phyloP scores from a whole-genome alignment of 35 echinoderm and acorn worm species.

The Lytechinus variegatus region DNA sequence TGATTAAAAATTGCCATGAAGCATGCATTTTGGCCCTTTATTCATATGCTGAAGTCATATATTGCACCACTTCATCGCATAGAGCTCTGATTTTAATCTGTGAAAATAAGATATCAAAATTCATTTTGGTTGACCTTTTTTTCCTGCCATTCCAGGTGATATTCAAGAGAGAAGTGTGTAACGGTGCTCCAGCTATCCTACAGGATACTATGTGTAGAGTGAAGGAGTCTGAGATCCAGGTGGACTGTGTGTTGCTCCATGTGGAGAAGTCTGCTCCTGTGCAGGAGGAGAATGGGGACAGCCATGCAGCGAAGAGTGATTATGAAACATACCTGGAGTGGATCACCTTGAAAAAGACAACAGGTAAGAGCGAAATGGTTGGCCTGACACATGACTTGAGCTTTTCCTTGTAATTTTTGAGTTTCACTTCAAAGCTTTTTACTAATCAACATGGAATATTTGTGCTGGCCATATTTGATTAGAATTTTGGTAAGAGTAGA shows the following conservation, averaged over 20 bases:
- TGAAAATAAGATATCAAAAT: no score
- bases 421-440: no score
- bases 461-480: no score
- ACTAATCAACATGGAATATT: no score
- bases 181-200: conserved; percentile 21
- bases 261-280: conserved; percentile 21
- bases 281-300: conserved; percentile 1
- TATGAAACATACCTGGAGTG: conserved; percentile 55
- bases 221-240: not conserved
- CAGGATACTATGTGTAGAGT: not conserved
- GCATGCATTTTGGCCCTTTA: no score
- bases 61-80: no score
- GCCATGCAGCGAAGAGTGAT: not conserved
- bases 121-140: not conserved
- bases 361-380: not conserved
- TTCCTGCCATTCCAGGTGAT: not conserved
- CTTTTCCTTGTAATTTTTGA: no score
- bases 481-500: no score
- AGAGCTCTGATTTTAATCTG: no score
- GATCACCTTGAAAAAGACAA: conserved; percentile 41
- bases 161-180: conserved; percentile 51
- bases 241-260: conserved; percentile 58
- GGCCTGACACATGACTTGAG: no score
- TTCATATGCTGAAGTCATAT: no score
- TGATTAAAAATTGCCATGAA: no score